Base-by-base conservation (phyloP, 2,888 invertebrate species). In the Elaeidobius kamerunicus region DNA sequence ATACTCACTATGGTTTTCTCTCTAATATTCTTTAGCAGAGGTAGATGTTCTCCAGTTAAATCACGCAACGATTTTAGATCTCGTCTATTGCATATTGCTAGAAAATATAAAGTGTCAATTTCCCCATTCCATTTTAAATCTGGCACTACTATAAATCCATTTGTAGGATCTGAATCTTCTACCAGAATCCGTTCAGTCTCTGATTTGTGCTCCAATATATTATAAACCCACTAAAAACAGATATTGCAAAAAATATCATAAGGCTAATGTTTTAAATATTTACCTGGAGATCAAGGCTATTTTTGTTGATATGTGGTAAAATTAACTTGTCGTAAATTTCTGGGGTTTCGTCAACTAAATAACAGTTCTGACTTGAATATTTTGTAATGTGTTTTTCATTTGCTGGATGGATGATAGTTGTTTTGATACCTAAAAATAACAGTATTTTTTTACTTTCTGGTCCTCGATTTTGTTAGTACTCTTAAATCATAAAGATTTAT, bases 71-170 rank as follows among this genome's bases (percentile, higher is more conserved):
- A 93, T 69, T 84, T 87, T 4, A 99, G 79, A 41, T 80, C 83
- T 60, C 78, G 82, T 58, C 81, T 78, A 60, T 85, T 81, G 0
- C 86, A 79, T 51, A 99, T 83, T 0, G 91, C 97, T 47, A 94
- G 74, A 5, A 92, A 73, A 70, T 98, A 94, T 11, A 99, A 73
- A 0, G 87, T 86, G 65, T 91, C 88, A 14, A 83, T 60, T 55
- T 76, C 76, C 11, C 91, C 90, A 73, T 96, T 90, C 98, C 99
- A 99, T 73, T 99, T 99, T 50, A 97, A 76, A 74, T 99, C 99
- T 0, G 94, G 95, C 1, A 95, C 67, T 11, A 99, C 73, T 11
- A 98, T 76, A 69, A 97, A 98, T 0, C 97, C 96, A 57, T 74
- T 83, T 36, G 81, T 79, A 1, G 86, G 82, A 68, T 91, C 85